Evolutionary conservation across 2,113 vertebrate genomes (phyloP).

Genomic region (Cairina moschata): DNA sequence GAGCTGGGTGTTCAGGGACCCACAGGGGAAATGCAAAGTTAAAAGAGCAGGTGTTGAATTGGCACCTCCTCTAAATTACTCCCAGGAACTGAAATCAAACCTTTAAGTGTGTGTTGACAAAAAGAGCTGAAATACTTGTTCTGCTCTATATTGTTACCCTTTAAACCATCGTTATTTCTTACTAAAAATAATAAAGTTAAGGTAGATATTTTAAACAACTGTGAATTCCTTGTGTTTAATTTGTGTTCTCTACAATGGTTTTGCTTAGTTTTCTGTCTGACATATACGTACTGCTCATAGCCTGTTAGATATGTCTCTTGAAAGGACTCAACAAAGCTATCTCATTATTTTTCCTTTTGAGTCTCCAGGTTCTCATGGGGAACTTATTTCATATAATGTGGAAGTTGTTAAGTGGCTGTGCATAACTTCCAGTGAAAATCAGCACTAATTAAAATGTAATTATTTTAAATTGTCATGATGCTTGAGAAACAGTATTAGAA

Average conservation of each 20-base stretch:
- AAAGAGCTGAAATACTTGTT: neutral
- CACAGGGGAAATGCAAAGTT: rapidly evolving
- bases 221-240: neutral
- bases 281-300: neutral
- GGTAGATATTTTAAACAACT: neutral
- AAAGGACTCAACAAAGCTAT: neutral
- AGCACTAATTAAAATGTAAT: slow-evolving; percentile 48
- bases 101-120: neutral
- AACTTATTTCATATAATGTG: slow-evolving; percentile 17
- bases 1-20: neutral
- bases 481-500: slow-evolving; percentile 49
- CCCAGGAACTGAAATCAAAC: neutral
- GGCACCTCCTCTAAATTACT: neutral
- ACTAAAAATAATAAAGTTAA: neutral
- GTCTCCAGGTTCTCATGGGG: slow-evolving; percentile 4
- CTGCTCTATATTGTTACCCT: neutral
- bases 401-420: slow-evolving; percentile 34
- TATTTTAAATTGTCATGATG: slow-evolving; percentile 32
- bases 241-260: neutral
- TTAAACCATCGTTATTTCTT: neutral
- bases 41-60: neutral
- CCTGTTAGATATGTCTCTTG: neutral
- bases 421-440: slow-evolving; percentile 51
- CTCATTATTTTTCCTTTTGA: neutral
- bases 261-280: neutral